Conservation (phyloP, 2,113 vertebrate genomes). For the Melanostigma gelatinosum region DNA sequence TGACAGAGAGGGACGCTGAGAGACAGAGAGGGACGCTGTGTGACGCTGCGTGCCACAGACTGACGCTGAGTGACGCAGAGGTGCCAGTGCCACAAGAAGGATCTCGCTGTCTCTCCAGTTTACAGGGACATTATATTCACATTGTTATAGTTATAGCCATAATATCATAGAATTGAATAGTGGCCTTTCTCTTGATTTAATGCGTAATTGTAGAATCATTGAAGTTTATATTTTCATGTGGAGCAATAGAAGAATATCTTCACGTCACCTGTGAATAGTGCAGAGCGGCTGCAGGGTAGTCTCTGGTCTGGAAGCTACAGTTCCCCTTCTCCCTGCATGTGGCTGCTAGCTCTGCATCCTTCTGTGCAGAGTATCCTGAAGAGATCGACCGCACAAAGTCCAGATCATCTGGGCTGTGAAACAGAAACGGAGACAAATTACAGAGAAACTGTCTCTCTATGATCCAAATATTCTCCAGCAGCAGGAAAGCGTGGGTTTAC, state of each 20-base stretch:
- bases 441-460: background rate
- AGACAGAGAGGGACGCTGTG: too few species aligned
- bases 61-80: too few species aligned
- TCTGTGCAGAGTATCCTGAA: conserved; percentile 65
- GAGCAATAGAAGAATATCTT: background rate
- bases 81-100: too few species aligned
- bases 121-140: background rate
- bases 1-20: too few species aligned
- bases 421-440: conserved; percentile 9
- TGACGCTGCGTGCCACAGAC: too few species aligned
- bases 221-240: background rate
- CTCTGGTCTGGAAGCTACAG: conserved; percentile 82
- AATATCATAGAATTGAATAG: too few species aligned
- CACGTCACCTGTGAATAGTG: conserved; percentile 88
- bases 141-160: background rate
- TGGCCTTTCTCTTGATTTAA: background rate
- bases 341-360: conserved; percentile 79
- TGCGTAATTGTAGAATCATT: background rate
- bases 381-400: conserved; percentile 77
- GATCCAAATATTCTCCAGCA: background rate
- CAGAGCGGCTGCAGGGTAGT: conserved; percentile 81
- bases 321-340: conserved; percentile 89
- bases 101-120: too few species aligned
- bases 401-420: conserved; percentile 78
- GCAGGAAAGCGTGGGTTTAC: background rate